A percentile compares a stretch with the other conserved stretches of the same genome.
phyloP scores from a whole-genome alignment of 2,888 invertebrate species.

The Tridacna gigas region DNA sequence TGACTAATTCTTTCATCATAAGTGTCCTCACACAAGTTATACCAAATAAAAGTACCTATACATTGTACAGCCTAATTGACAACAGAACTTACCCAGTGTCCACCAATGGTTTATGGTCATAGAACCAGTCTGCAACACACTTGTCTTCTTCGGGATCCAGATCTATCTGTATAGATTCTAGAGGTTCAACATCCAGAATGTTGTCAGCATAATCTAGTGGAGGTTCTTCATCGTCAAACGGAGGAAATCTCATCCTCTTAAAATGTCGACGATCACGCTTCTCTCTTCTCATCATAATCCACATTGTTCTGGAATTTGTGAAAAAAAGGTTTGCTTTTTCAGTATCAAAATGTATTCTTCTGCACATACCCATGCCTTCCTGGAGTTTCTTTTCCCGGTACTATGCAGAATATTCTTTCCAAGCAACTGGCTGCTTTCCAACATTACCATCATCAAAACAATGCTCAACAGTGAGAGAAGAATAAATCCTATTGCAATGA shows the following conservation, averaged over 20 bases:
- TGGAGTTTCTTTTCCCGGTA: no score
- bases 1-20: no score
- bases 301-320: slow-evolving; percentile 92
- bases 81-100: slow-evolving; percentile 89
- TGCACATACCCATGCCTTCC: no score
- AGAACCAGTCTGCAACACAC: slow-evolving; percentile 96
- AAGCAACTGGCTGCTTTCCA: no score
- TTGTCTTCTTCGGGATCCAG: slow-evolving; percentile 94
- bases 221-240: slow-evolving; percentile 99
- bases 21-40: no score
- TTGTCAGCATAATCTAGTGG: slow-evolving; percentile 99
- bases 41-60: no score
- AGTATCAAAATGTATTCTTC: no score
- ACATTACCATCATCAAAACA: no score
- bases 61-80: background rate
- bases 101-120: slow-evolving; percentile 98
- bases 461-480: no score
- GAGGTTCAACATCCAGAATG: slow-evolving; percentile 98
- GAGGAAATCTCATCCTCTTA: slow-evolving; percentile 99
- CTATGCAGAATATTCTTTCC: no score
- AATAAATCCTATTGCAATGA: no score
- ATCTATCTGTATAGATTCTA: slow-evolving; percentile 99
- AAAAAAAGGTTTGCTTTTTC: background rate
- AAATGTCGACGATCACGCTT: slow-evolving; percentile 99
- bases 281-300: slow-evolving; percentile 99